These are phyloP conservation scores for Manacus vitellinus DNA, from an alignment of 2,113 vertebrate genomes.

Conservation along the genomic window DNA sequence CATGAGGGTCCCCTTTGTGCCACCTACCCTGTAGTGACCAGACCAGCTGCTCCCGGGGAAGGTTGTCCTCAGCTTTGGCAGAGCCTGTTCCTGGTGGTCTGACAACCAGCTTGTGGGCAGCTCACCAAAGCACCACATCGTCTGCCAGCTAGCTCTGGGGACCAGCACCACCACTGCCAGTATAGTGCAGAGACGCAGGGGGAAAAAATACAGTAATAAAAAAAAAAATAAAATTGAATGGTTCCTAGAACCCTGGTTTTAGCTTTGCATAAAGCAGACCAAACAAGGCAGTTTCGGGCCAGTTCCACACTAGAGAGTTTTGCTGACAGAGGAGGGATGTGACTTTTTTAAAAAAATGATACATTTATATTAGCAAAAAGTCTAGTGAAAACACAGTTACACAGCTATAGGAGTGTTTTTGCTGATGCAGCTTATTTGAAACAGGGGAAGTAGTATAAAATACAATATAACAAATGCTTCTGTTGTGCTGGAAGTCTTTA, in stretches of 20 bases:
- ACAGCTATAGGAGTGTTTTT: neutral
- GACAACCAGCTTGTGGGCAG: neutral
- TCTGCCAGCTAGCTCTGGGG: neutral
- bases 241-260: neutral
- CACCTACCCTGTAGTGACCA: neutral
- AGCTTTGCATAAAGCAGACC: constrained; percentile 1
- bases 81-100: neutral
- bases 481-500: neutral
- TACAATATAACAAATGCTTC: neutral
- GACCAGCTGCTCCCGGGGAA: neutral
- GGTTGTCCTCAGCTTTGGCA: neutral
- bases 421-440: constrained; percentile 47
- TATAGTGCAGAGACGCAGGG: neutral
- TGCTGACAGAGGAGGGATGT: constrained; percentile 44
- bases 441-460: neutral
- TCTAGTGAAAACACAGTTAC: constrained; percentile 12
- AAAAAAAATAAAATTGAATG: neutral
- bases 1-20: accelerated
- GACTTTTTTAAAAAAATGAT: constrained; percentile 6
- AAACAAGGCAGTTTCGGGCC: constrained; percentile 26
- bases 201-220: neutral
- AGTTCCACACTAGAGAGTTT: constrained; percentile 15
- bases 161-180: neutral
- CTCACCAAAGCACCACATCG: neutral
- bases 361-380: constrained; percentile 39